These are phyloP conservation scores for Apolygus lucorum DNA, from an alignment of 1,140 invertebrate genomes.

Conservation along the genomic window DNA sequence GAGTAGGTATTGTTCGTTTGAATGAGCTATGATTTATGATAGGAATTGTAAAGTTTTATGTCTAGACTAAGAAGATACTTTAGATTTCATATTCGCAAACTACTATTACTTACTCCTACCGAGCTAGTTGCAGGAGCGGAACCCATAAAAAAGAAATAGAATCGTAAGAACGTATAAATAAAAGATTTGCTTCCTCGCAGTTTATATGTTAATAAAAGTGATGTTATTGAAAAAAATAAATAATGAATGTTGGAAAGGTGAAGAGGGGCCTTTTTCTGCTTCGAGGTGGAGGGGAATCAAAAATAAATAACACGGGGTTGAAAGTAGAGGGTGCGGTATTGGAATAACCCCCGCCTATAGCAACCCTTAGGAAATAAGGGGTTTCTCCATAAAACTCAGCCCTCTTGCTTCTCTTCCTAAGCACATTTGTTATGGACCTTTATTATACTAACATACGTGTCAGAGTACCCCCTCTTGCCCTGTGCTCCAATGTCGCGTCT, in stretches of 20 bases:
- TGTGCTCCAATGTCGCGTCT: too few relatives aligned
- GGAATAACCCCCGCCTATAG: neutral
- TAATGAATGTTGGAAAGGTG: constrained; percentile 4
- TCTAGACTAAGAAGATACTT: too few relatives aligned
- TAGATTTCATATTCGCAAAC: too few relatives aligned
- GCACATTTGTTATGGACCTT: constrained; percentile 15
- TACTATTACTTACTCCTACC: too few relatives aligned
- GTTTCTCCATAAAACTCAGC: constrained; percentile 8
- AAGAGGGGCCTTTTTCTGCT: neutral
- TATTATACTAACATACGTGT: constrained; percentile 17
- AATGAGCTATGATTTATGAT: too few relatives aligned
- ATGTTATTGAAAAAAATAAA: constrained; percentile 16
- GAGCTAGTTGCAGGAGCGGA: too few relatives aligned
- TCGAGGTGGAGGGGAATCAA: neutral
- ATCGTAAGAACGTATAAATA: constrained; percentile 8
- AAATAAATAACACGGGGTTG: constrained; percentile 2
- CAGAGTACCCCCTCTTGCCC: too few relatives aligned
- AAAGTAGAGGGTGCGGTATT: neutral
- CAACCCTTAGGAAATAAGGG: constrained; percentile 10
- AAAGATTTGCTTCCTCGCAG: neutral
- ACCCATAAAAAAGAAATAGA: neutral
- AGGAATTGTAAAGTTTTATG: too few relatives aligned
- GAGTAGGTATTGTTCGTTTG: too few relatives aligned
- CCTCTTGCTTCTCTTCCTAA: neutral
- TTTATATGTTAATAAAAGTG: constrained; percentile 15